Percentiles rank a stretch among this genome's conserved stretches.
Evolutionary conservation across 2,113 vertebrate species (phyloP).

Genomic region (Morphnarchus princeps): DNA sequence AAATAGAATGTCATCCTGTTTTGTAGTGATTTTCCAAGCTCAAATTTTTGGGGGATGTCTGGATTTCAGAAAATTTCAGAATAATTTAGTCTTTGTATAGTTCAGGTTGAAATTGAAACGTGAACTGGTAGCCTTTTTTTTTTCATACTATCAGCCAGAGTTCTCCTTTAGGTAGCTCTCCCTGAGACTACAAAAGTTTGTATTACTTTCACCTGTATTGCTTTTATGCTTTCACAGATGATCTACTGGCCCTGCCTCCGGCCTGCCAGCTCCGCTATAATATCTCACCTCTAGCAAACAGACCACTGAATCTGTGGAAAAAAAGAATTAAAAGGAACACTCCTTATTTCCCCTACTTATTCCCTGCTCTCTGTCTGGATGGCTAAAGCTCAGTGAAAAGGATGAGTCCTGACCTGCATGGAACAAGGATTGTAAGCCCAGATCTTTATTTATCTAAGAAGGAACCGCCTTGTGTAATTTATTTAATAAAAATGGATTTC

Average conservation of each 20-base stretch:
- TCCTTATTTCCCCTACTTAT: background rate
- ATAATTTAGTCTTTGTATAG: background rate
- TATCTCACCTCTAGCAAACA: background rate
- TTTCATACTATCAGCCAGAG: background rate
- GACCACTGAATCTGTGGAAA: background rate
- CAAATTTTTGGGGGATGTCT: background rate
- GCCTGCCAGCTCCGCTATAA: background rate
- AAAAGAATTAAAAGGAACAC: background rate
- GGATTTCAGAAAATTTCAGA: background rate
- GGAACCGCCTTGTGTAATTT: background rate
- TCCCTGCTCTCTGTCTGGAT: background rate
- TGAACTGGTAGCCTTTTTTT: background rate
- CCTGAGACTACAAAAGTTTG: background rate
- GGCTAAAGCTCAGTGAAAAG: background rate
- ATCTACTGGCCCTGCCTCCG: background rate
- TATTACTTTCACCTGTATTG: background rate
- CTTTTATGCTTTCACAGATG: background rate
- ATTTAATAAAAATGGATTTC: background rate
- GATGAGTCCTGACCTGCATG: background rate
- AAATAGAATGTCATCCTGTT: background rate
- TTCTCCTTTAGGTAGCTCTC: background rate
- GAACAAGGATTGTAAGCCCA: background rate
- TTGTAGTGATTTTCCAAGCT: background rate
- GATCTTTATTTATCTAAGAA: background rate
- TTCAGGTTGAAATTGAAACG: background rate